Conservation (phyloP, 2,797 vertebrate species). For the Echeneis naucrates region DNA sequence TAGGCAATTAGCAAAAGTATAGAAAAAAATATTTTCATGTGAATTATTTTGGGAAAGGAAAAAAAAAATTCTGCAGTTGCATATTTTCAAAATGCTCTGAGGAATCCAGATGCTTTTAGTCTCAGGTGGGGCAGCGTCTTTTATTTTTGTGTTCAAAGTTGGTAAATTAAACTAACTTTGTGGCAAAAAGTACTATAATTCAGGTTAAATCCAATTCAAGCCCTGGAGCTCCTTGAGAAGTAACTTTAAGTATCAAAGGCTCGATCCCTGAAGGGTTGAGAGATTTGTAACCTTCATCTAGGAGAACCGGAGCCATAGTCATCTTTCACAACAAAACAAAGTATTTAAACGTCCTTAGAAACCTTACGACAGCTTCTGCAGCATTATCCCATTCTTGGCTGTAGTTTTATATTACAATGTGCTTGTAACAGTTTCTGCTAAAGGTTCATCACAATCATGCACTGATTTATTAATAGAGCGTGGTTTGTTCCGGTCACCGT, state of each 20-base stretch:
- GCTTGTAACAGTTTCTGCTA: not conserved
- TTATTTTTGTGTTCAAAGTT: not conserved
- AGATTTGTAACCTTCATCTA: not conserved
- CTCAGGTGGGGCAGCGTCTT: not conserved
- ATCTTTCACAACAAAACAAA: not conserved
- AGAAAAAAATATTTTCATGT: not conserved
- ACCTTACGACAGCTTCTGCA: not conserved
- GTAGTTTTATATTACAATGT: not conserved
- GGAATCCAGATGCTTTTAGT: constrained; percentile 1
- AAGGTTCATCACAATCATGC: not conserved
- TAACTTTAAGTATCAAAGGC: not conserved
- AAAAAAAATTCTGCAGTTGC: not conserved
- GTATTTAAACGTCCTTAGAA: not conserved
- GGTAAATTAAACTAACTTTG: not conserved
- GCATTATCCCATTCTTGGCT: not conserved
- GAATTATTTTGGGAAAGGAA: not conserved
- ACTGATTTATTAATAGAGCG: not conserved
- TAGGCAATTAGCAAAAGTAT: constrained; percentile 6
- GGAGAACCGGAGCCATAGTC: not conserved
- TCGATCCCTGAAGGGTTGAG: not conserved
- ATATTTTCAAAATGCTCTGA: not conserved
- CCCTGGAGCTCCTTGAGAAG: not conserved
- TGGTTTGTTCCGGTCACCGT: not conserved
- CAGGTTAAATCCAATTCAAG: constrained; percentile 2
- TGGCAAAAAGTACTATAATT: not conserved